These are phyloP conservation scores for Hyles vespertilio DNA, from an alignment of 1,140 invertebrate species.

Conservation along the genomic window DNA sequence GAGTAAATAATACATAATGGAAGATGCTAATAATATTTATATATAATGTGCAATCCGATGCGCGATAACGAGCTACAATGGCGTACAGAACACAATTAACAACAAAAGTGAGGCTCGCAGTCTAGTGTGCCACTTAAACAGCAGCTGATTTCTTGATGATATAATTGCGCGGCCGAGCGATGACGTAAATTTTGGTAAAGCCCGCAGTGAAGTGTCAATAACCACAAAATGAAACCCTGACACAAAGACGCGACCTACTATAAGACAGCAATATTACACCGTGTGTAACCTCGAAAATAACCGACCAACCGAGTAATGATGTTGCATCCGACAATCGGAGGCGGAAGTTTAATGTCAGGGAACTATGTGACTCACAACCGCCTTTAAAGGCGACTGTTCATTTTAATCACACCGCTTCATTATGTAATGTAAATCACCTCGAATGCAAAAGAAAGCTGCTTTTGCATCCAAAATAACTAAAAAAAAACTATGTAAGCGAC, in stretches of 20 bases:
- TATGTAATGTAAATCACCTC: too few relatives aligned
- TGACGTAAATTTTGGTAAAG: constrained; percentile 43
- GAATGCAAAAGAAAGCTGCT: too few relatives aligned
- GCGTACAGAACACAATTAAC: constrained; percentile 20
- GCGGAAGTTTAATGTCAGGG: constrained; percentile 21
- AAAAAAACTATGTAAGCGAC: too few relatives aligned
- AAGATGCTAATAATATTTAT: constrained; percentile 11
- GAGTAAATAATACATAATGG: not conserved
- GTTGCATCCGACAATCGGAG: not conserved
- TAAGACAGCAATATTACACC: not conserved
- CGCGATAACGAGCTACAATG: constrained; percentile 21
- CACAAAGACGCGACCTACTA: constrained; percentile 13
- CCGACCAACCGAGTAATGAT: too few relatives aligned
- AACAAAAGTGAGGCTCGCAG: constrained; percentile 23
- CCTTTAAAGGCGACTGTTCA: constrained; percentile 6
- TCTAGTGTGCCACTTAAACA: constrained; percentile 35
- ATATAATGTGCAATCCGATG: constrained; percentile 13
- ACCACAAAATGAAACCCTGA: constrained; percentile 31
- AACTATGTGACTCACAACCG: constrained; percentile 12
- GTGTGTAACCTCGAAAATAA: constrained; percentile 1
- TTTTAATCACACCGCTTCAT: too few relatives aligned
- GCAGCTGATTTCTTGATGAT: constrained; percentile 54
- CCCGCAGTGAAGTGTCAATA: constrained; percentile 57
- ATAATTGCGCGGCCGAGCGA: constrained; percentile 40
- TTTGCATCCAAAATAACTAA: too few relatives aligned